These are phyloP conservation scores for Nycticorax nycticorax DNA, from an alignment of 2,113 vertebrate genomes.

Conservation along the genomic window DNA sequence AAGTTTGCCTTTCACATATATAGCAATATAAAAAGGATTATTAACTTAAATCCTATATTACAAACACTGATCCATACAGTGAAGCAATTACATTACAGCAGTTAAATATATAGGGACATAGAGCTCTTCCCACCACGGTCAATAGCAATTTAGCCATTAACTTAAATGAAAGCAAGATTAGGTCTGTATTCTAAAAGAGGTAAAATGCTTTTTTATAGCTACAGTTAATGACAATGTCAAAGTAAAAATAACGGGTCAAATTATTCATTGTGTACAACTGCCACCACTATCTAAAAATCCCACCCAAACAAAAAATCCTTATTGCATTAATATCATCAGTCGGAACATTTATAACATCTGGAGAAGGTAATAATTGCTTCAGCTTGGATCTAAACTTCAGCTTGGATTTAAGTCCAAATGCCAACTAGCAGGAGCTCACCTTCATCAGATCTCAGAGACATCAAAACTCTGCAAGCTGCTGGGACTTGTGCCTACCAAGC, in stretches of 20 bases:
- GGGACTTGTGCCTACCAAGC: not conserved
- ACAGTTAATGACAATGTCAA: constrained; percentile 26
- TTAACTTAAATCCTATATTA: constrained; percentile 43
- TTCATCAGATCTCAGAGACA: not conserved
- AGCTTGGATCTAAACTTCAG: not conserved
- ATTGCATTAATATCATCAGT: not conserved
- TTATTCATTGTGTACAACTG: not conserved
- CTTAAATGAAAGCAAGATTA: constrained; percentile 39
- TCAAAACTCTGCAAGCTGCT: not conserved
- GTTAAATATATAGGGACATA: constrained; percentile 12
- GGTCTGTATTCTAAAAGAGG: not conserved
- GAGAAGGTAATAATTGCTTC: not conserved
- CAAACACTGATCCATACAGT: constrained; percentile 31
- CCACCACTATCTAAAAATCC: not conserved
- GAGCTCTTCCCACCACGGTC: not conserved
- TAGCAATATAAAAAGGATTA: constrained; percentile 42
- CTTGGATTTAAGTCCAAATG: not conserved
- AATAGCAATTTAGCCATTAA: constrained; percentile 44
- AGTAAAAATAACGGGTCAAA: constrained; percentile 13
- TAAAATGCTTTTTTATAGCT: constrained; percentile 24
- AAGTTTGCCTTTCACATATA: constrained; percentile 13
- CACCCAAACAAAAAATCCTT: not conserved
- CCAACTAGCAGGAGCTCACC: not conserved
- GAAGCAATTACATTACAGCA: constrained; percentile 15
- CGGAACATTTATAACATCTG: not conserved